Percentiles rank a stretch among this genome's conserved stretches.
Conservation (phyloP, 2,888 invertebrate species). For the Diabrotica balteata region DNA sequence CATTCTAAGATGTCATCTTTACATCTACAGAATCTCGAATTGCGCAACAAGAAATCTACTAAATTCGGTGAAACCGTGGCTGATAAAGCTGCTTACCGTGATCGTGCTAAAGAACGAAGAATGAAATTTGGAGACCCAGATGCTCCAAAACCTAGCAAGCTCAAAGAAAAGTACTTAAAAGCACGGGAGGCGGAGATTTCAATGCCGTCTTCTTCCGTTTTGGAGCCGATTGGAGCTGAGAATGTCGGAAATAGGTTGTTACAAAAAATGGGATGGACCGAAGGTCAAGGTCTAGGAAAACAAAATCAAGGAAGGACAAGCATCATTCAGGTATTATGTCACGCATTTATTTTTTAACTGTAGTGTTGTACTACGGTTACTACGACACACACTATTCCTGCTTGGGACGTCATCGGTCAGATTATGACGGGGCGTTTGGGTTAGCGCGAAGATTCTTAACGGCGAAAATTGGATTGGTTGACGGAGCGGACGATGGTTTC, state of each 20-base stretch:
- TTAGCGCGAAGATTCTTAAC: no score
- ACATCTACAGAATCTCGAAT: slow-evolving; percentile 86
- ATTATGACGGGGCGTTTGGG: no score
- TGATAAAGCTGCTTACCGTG: slow-evolving; percentile 74
- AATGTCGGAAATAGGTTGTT: slow-evolving; percentile 94
- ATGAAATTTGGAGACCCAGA: slow-evolving; percentile 92
- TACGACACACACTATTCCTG: no score
- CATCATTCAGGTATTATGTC: slow-evolving; percentile 80
- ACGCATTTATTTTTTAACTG: not conserved
- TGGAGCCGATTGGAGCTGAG: slow-evolving; percentile 79
- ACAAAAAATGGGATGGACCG: slow-evolving; percentile 99
- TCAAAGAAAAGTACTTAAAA: slow-evolving; percentile 77
- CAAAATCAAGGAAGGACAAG: slow-evolving; percentile 91
- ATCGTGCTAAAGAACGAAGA: slow-evolving; percentile 94
- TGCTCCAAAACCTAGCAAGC: slow-evolving; percentile 74
- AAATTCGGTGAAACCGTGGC: slow-evolving; percentile 36
- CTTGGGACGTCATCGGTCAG: no score
- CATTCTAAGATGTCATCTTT: slow-evolving; percentile 93
- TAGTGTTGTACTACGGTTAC: not conserved
- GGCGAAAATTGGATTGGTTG: no score
- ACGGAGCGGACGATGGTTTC: no score
- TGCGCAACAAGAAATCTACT: slow-evolving; percentile 49
- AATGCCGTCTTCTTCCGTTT: slow-evolving; percentile 65
- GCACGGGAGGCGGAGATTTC: slow-evolving; percentile 62
- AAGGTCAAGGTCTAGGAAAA: slow-evolving; percentile 94